Conservation (phyloP, 2,113 vertebrate species). For the Setophaga coronata region DNA sequence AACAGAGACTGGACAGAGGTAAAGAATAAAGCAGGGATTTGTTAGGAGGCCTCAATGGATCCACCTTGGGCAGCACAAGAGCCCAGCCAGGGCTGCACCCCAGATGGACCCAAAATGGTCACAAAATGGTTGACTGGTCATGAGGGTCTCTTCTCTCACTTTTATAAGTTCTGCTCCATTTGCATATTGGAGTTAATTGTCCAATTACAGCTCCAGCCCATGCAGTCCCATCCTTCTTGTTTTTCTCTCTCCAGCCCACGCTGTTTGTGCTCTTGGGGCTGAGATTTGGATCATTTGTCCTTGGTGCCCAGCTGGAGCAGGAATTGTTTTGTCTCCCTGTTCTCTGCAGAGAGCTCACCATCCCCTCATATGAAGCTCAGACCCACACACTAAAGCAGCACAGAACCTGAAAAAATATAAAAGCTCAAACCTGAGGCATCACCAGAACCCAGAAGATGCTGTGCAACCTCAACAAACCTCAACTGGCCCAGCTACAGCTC, state of each 20-base stretch:
- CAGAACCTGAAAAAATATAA: not conserved
- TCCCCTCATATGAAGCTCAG: fast-evolving
- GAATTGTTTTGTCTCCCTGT: not conserved
- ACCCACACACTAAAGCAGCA: not conserved
- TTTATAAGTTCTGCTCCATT: not conserved
- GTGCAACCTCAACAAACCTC: not conserved
- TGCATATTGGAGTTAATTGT: not conserved
- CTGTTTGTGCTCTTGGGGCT: not conserved
- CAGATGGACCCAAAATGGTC: not conserved
- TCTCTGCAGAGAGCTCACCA: not conserved
- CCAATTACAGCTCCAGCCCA: fast-evolving
- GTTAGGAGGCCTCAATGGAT: not conserved
- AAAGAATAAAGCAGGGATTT: not conserved
- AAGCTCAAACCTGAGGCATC: not conserved
- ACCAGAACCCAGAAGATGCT: not conserved
- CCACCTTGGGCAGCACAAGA: not conserved
- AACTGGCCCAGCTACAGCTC: not conserved
- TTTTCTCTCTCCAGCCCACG: not conserved
- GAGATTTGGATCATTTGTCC: not conserved
- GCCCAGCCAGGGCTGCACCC: not conserved
- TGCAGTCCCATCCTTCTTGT: not conserved
- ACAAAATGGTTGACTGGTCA: fast-evolving
- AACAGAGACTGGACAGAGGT: fast-evolving
- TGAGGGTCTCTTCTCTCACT: not conserved
- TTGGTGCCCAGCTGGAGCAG: not conserved